phyloP scores from a whole-genome alignment of 2,113 vertebrate genomes.

The Campylorhamphus procurvoides region DNA sequence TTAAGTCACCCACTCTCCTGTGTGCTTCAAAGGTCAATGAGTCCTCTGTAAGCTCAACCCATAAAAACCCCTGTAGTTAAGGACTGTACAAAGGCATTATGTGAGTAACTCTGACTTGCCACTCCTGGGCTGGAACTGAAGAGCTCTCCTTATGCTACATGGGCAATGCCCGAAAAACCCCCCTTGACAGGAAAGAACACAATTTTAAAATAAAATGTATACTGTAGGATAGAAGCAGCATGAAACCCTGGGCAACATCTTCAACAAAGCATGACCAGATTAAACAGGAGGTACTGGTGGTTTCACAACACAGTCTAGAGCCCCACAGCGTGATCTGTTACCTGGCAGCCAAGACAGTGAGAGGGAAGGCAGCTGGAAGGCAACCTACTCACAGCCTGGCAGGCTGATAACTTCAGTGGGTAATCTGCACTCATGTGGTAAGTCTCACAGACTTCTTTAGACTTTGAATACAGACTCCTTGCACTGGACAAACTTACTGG shows the following conservation, averaged over 20 bases:
- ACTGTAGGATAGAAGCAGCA: background rate
- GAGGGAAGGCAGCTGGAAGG: background rate
- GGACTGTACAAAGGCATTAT: background rate
- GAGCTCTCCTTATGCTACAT: background rate
- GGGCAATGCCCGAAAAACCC: background rate
- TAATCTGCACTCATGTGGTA: fast-evolving
- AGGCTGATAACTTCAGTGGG: background rate
- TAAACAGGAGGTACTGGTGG: background rate
- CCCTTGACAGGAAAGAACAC: background rate
- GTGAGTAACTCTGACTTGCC: background rate
- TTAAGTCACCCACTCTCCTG: background rate
- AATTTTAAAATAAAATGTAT: background rate
- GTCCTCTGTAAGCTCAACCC: background rate
- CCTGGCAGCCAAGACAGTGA: background rate
- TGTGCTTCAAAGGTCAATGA: background rate
- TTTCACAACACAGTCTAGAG: background rate
- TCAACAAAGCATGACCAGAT: background rate
- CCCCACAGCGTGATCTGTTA: background rate
- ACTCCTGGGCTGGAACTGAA: background rate
- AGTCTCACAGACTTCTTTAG: background rate
- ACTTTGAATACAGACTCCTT: background rate
- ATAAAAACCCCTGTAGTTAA: background rate
- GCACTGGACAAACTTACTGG: background rate
- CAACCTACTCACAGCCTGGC: background rate
- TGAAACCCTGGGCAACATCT: background rate